phyloP scores from a whole-genome alignment of 2,797 vertebrate genomes.

The Tokudaia tokunoshimensis region DNA sequence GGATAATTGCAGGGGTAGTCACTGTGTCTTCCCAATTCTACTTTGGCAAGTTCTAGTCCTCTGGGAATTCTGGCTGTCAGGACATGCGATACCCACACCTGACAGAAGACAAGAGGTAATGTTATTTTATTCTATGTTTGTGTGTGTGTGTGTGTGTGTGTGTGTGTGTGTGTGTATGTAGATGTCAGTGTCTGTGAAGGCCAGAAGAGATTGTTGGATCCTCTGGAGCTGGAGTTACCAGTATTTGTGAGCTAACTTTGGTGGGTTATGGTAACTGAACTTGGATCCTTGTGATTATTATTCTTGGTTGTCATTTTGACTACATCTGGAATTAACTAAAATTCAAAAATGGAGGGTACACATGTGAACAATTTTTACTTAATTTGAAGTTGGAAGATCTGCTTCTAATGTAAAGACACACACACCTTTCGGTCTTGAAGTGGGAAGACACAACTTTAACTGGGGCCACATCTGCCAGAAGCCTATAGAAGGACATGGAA shows the following conservation, averaged over 20 bases:
- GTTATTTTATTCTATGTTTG: constrained; percentile 49
- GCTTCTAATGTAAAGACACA: not conserved
- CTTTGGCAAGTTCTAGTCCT: constrained; percentile 50
- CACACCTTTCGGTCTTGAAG: not conserved
- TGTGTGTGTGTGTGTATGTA: not conserved
- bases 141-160: not conserved
- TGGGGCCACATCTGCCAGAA: not conserved
- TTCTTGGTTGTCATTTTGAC: not conserved
- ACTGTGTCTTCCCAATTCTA: constrained; percentile 80
- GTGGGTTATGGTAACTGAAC: not conserved
- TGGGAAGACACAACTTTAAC: not conserved
- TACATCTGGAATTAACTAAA: not conserved
- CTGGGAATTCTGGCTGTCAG: constrained; percentile 70
- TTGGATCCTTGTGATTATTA: not conserved
- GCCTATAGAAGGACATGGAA: not conserved
- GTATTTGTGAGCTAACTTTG: not conserved
- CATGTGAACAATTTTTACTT: not conserved
- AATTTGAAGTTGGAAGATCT: not conserved
- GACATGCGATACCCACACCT: constrained; percentile 89
- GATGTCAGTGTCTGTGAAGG: not conserved
- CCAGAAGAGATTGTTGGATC: not conserved
- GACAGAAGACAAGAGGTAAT: constrained; percentile 90
- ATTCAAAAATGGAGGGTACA: not conserved
- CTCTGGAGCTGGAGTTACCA: not conserved
- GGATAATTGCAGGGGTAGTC: constrained; percentile 67